Conservation (phyloP, 1,140 invertebrate species). For the Brachionus rubens region DNA sequence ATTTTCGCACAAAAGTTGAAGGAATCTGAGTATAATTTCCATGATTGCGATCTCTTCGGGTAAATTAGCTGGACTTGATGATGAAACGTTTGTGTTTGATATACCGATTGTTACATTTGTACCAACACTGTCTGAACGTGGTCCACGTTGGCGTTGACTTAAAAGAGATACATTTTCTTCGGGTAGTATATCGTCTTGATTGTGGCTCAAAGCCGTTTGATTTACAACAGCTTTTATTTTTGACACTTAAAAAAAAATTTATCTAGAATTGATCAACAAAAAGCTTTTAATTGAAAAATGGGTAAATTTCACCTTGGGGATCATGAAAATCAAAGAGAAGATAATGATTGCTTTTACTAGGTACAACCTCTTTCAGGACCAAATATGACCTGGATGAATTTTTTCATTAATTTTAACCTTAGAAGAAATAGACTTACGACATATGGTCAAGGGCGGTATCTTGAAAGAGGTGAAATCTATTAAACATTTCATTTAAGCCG, state of each 20-base stretch:
- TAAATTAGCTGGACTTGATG: neutral
- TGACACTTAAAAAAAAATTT: neutral
- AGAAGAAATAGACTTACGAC: no score
- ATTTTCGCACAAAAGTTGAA: constrained; percentile 97
- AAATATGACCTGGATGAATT: no score
- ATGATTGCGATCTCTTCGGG: constrained; percentile 79
- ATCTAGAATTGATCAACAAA: neutral
- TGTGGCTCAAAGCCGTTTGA: neutral
- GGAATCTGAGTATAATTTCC: constrained; percentile 89
- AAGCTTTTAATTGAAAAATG: no score
- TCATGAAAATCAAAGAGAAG: no score
- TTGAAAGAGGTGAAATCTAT: no score
- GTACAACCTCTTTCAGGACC: no score
- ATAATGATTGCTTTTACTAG: no score
- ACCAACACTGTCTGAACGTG: constrained; percentile 2
- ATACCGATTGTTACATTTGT: neutral
- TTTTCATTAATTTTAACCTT: no score
- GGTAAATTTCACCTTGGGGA: no score
- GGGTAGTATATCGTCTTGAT: neutral
- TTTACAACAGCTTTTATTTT: constrained; percentile 4
- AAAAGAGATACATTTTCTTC: neutral
- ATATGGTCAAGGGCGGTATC: no score
- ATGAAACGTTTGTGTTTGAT: neutral
- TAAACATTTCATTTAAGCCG: no score
- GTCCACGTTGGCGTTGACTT: neutral